Evolutionary conservation across 2,888 invertebrate genomes (phyloP).

Genomic region (Scrobipalpa costella): DNA sequence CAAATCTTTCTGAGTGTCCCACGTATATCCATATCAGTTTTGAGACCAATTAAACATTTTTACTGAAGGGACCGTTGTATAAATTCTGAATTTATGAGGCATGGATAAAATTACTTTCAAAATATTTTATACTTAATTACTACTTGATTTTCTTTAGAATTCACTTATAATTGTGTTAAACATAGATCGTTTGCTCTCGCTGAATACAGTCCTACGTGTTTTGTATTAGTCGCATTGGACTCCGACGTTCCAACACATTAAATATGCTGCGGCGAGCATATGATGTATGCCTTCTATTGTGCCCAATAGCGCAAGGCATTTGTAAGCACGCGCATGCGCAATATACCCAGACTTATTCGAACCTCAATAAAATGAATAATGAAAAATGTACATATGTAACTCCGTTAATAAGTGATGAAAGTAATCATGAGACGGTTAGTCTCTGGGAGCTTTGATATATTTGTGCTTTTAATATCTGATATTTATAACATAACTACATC

Average conservation of each 20-base stretch:
- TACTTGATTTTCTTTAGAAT: no score
- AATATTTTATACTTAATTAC: no score
- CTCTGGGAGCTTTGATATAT: not conserved
- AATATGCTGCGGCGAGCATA: slow-evolving; percentile 33
- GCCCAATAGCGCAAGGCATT: slow-evolving; percentile 45
- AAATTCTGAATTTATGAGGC: no score
- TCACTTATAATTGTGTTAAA: no score
- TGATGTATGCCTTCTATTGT: slow-evolving; percentile 60
- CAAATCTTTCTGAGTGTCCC: no score
- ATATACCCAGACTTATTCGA: slow-evolving; percentile 50
- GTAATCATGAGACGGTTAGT: slow-evolving; percentile 12
- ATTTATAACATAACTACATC: no score
- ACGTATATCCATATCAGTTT: no score
- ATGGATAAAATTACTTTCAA: no score
- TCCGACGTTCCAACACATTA: slow-evolving; percentile 31
- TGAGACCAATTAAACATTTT: no score
- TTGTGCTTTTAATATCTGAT: no score
- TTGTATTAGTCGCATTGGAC: slow-evolving; percentile 17
- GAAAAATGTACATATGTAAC: slow-evolving; percentile 51
- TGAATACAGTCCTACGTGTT: not conserved
- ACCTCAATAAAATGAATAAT: slow-evolving; percentile 59
- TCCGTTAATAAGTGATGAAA: slow-evolving; percentile 21
- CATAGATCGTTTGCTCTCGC: no score
- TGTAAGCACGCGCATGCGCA: slow-evolving; percentile 49
- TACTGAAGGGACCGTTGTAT: no score